These are phyloP conservation scores for Augiades crinisus DNA, from an alignment of 2,888 invertebrate species.

Conservation along the genomic window DNA sequence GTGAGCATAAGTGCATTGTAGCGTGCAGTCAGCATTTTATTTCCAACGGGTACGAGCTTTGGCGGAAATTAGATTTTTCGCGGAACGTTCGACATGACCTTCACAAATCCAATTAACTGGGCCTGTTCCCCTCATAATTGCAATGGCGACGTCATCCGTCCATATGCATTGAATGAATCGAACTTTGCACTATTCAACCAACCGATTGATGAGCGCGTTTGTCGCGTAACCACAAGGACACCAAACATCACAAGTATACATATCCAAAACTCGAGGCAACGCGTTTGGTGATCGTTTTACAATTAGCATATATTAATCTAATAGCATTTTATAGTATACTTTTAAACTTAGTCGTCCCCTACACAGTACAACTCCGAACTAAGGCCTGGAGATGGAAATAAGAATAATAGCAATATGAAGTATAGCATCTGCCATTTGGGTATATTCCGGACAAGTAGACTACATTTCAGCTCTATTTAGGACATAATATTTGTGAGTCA, in stretches of 20 bases:
- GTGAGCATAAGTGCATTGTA: constrained; percentile 9
- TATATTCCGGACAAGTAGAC: too few species aligned
- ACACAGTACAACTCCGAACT: too few species aligned
- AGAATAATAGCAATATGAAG: too few species aligned
- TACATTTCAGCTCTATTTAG: too few species aligned
- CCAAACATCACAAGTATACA: neutral
- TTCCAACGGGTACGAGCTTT: neutral
- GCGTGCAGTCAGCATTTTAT: neutral
- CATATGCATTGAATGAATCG: constrained; percentile 4
- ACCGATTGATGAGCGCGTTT: constrained; percentile 13
- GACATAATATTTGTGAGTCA: too few species aligned
- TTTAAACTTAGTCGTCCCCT: too few species aligned
- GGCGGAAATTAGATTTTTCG: constrained; percentile 22
- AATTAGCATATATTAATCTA: too few species aligned
- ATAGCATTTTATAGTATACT: too few species aligned
- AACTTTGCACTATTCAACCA: constrained; percentile 3
- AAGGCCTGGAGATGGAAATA: too few species aligned
- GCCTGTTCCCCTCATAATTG: constrained; percentile 21
- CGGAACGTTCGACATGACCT: constrained; percentile 11
- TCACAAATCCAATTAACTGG: constrained; percentile 20
- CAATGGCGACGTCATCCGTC: neutral
- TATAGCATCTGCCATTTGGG: too few species aligned
- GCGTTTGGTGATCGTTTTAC: too few species aligned
- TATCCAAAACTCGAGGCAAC: too few species aligned
- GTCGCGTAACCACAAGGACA: neutral